Evolutionary conservation across 2,888 invertebrate species (phyloP).

Genomic region (Coenonympha glycerion): DNA sequence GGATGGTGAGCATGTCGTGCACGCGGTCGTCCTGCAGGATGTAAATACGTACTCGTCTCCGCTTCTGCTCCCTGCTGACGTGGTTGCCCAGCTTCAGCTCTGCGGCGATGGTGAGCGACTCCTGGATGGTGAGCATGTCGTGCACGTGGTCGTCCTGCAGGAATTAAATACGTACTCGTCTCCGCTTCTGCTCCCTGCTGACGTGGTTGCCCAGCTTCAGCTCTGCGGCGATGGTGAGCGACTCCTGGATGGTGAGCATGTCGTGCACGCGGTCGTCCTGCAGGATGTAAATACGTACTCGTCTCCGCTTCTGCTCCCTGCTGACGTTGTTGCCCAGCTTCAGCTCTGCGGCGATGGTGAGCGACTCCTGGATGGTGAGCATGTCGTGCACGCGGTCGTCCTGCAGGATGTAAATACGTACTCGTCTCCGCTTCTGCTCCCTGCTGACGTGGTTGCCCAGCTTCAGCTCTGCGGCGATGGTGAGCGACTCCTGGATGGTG

Average conservation of each 20-base stretch:
- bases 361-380: slow-evolving; percentile 89
- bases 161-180: slow-evolving; percentile 78
- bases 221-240: slow-evolving; percentile 89
- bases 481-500: slow-evolving; percentile 89
- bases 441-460: slow-evolving; percentile 79
- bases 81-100: slow-evolving; percentile 87
- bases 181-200: slow-evolving; percentile 77
- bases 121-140: slow-evolving; percentile 87
- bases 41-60: slow-evolving; percentile 75
- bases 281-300: slow-evolving; percentile 87
- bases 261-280: slow-evolving; percentile 90
- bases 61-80: slow-evolving; percentile 78
- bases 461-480: slow-evolving; percentile 90
- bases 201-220: slow-evolving; percentile 85
- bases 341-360: slow-evolving; percentile 89
- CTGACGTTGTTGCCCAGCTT: slow-evolving; percentile 83
- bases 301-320: slow-evolving; percentile 76
- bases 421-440: slow-evolving; percentile 80
- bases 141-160: slow-evolving; percentile 91
- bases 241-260: slow-evolving; percentile 88
- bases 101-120: slow-evolving; percentile 90
- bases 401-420: slow-evolving; percentile 89
- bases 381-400: slow-evolving; percentile 87
- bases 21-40: slow-evolving; percentile 91
- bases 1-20: slow-evolving; percentile 87